Conservation (phyloP, 2,888 invertebrate species). For the Sesia apiformis region DNA sequence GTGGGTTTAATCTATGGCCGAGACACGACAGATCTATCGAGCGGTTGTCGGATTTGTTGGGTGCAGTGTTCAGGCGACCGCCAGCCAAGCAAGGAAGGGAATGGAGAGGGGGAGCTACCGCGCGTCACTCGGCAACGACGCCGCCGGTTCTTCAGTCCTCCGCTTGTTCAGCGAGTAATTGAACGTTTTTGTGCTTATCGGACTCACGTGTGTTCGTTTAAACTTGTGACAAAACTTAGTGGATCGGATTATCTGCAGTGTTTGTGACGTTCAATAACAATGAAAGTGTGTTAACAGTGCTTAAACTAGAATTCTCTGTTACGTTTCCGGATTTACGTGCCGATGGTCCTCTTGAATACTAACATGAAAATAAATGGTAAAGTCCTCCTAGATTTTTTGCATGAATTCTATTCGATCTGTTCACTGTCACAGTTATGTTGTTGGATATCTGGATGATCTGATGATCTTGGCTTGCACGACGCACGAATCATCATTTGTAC, state of each 20-base stretch:
- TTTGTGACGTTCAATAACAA: constrained; percentile 46
- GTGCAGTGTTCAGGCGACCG: constrained; percentile 30
- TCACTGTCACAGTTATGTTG: constrained; percentile 37
- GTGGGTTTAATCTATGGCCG: constrained; percentile 42
- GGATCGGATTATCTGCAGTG: constrained; percentile 60
- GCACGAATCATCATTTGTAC: constrained; percentile 28
- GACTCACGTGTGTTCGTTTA: constrained; percentile 2
- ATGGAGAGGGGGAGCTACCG: constrained; percentile 31
- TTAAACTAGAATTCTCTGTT: constrained; percentile 18
- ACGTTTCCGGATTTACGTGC: constrained; percentile 43
- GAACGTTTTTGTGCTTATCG: constrained; percentile 18
- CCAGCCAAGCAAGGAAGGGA: constrained; percentile 20
- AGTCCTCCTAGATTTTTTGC: constrained; percentile 29
- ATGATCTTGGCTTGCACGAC: constrained; percentile 69
- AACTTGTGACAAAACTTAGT: constrained; percentile 58
- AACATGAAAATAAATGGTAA: constrained; percentile 73
- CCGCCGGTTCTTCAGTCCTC: constrained; percentile 32
- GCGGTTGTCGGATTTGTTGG: constrained; percentile 47
- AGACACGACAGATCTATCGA: constrained; percentile 47
- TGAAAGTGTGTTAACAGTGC: constrained; percentile 47
- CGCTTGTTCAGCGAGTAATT: constrained; percentile 27
- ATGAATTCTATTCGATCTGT: constrained; percentile 26
- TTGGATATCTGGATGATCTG: constrained; percentile 47
- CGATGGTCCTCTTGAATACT: constrained; percentile 71
- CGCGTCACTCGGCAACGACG: constrained; percentile 22